phyloP scores from a whole-genome alignment of 2,797 vertebrate genomes.

The Ciconia nigra region DNA sequence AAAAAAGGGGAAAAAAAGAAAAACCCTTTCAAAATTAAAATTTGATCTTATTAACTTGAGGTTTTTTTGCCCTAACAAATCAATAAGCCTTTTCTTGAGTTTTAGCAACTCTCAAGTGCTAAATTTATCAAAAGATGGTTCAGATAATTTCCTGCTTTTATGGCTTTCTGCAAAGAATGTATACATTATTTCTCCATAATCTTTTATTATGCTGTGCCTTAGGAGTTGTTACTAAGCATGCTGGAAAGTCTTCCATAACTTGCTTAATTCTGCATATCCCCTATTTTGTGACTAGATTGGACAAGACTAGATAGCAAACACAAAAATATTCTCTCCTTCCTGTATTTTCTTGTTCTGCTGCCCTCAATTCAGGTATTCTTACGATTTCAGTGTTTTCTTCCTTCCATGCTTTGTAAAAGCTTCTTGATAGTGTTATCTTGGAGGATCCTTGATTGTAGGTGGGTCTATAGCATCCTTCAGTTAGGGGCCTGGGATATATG shows the following conservation, averaged over 20 bases:
- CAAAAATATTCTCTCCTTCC: background rate
- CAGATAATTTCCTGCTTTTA: background rate
- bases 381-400: background rate
- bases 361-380: background rate
- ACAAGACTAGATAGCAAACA: background rate
- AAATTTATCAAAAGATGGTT: background rate
- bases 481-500: background rate
- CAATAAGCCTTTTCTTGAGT: background rate
- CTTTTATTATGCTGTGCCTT: background rate
- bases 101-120: background rate
- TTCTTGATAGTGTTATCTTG: background rate
- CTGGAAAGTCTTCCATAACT: background rate
- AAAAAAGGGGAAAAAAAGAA: background rate
- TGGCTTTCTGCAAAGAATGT: background rate
- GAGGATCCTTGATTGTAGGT: background rate
- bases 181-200: background rate
- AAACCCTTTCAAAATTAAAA: background rate
- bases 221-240: background rate
- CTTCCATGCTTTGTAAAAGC: background rate
- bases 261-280: background rate
- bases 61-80: background rate
- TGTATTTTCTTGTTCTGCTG: background rate
- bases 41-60: background rate
- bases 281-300: background rate
- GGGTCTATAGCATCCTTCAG: background rate